These are phyloP conservation scores for Cotesia chilonis DNA, from an alignment of 1,140 invertebrate genomes.

Conservation along the genomic window DNA sequence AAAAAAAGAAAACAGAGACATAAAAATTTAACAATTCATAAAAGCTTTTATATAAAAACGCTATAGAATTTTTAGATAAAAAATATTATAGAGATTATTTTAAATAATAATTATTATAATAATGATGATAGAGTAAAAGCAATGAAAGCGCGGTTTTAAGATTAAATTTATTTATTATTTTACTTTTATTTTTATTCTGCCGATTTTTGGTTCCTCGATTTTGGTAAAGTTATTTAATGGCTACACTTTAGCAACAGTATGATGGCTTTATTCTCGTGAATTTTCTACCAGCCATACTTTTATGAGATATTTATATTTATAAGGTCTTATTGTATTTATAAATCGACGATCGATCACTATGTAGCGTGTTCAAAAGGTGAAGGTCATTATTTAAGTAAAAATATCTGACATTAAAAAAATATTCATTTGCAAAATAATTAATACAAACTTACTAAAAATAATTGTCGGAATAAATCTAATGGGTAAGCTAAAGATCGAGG, in stretches of 20 bases:
- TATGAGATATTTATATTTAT: neutral
- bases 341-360: neutral
- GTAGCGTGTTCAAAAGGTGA: conserved; percentile 3
- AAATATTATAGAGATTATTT: neutral
- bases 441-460: neutral
- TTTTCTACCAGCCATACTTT: neutral
- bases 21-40: conserved; percentile 33
- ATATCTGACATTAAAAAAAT: neutral
- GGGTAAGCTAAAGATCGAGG: neutral
- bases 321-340: conserved; percentile 9
- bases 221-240: neutral
- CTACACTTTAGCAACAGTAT: neutral
- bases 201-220: neutral
- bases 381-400: conserved; percentile 6
- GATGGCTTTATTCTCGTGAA: neutral
- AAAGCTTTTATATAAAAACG: conserved; percentile 13
- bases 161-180: neutral
- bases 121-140: neutral
- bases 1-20: conserved; percentile 37
- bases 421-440: neutral
- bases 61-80: conserved; percentile 3
- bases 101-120: no score
- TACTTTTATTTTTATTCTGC: neutral
- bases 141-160: neutral
- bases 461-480: neutral